These are phyloP conservation scores for Xenotilapia longispinis DNA, from an alignment of 2,113 vertebrate genomes.

Conservation along the genomic window DNA sequence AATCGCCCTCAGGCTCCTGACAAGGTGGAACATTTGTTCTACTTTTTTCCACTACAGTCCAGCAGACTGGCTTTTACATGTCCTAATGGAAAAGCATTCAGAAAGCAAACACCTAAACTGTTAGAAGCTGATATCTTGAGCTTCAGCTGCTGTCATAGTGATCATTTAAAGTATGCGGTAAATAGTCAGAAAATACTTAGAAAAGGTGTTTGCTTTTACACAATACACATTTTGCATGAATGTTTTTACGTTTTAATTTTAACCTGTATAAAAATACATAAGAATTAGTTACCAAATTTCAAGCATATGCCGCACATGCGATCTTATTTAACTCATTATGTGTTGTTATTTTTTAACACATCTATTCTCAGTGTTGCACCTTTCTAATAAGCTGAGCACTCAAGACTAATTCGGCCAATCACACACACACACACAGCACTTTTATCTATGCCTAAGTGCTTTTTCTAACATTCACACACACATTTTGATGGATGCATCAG, in stretches of 20 bases:
- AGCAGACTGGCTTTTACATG: not conserved
- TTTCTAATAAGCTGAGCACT: not conserved
- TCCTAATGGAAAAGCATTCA: not conserved
- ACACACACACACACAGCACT: not conserved
- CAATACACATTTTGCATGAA: not conserved
- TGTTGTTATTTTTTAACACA: not conserved
- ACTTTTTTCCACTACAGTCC: not conserved
- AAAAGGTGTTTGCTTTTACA: not conserved
- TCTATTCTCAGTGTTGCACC: not conserved
- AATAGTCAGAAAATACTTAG: not conserved
- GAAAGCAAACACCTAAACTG: not conserved
- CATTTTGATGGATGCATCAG: not conserved
- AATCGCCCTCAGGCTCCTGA: conserved; percentile 5
- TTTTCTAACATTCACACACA: not conserved
- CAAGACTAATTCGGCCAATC: not conserved
- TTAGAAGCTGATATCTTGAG: not conserved
- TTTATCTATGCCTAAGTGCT: not conserved
- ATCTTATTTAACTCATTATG: not conserved
- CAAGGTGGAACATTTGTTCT: conserved; percentile 11
- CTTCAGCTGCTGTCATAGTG: not conserved
- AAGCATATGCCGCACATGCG: not conserved
- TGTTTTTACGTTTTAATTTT: not conserved
- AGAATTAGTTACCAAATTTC: not conserved
- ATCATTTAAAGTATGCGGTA: not conserved
- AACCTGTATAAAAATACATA: not conserved